Evolutionary conservation across 2,113 vertebrate species (phyloP).

Genomic region (Lophotis ruficrista): DNA sequence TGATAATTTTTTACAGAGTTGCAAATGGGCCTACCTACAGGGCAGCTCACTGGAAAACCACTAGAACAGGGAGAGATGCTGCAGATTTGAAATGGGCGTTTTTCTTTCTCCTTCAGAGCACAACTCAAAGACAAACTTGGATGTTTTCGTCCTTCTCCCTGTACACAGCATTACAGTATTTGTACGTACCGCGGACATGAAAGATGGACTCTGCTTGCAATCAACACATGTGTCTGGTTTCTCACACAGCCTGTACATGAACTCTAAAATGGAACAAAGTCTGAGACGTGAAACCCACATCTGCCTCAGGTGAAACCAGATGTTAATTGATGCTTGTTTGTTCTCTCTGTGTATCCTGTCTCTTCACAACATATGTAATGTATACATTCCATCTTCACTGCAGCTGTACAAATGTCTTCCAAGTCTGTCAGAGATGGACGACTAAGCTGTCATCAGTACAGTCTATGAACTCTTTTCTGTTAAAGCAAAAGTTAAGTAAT

Average conservation of each 20-base stretch:
- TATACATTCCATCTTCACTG: background rate
- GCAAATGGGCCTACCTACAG: background rate
- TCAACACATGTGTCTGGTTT: background rate
- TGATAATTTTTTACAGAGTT: background rate
- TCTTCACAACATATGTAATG: background rate
- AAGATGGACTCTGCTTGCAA: background rate
- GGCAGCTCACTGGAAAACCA: background rate
- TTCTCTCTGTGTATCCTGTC: background rate
- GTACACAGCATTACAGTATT: background rate
- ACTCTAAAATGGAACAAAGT: background rate
- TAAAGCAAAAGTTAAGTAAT: background rate
- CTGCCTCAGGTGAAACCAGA: constrained; percentile 9
- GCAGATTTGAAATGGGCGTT: background rate
- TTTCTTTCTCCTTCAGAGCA: background rate
- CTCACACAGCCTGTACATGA: background rate
- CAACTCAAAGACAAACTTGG: background rate
- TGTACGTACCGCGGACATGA: background rate
- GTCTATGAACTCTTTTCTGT: background rate
- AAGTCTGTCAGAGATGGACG: background rate
- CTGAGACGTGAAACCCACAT: background rate
- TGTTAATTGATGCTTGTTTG: background rate
- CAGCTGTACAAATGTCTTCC: background rate
- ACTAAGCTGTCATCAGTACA: background rate
- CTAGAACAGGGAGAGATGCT: background rate
- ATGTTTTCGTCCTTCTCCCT: background rate